phyloP scores from a whole-genome alignment of 2,888 invertebrate species.

The Tuta absoluta region DNA sequence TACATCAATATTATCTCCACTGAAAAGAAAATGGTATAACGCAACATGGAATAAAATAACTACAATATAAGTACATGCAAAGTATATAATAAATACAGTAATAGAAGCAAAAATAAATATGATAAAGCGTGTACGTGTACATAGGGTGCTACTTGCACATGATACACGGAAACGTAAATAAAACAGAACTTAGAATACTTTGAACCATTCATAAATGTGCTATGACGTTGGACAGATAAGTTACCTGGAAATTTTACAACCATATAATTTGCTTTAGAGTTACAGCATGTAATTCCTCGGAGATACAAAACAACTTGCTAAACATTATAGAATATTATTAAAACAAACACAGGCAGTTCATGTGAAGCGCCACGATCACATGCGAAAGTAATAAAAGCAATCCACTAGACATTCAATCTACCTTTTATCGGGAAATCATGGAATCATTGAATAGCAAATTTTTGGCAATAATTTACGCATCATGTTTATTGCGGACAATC shows the following conservation, averaged over 20 bases:
- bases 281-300: too few species aligned
- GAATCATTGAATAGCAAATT: neutral
- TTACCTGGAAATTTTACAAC: conserved; percentile 8
- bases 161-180: neutral
- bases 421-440: too few species aligned
- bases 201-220: neutral
- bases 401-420: conserved; percentile 4
- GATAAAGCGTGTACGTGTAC: neutral
- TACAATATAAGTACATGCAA: conserved; percentile 8
- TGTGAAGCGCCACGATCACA: neutral
- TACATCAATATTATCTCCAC: neutral
- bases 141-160: neutral
- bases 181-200: neutral
- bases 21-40: neutral
- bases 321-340: neutral
- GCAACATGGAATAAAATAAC: neutral
- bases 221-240: neutral
- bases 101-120: conserved; percentile 11
- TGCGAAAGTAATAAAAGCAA: neutral
- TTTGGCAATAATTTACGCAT: neutral
- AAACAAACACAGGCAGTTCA: neutral
- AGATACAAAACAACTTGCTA: neutral
- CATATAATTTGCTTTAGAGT: neutral
- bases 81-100: neutral
- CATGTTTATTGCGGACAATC: too few species aligned